Conservation (phyloP, 2,113 vertebrate species). For the Boulengeromyrus knoepffleri region DNA sequence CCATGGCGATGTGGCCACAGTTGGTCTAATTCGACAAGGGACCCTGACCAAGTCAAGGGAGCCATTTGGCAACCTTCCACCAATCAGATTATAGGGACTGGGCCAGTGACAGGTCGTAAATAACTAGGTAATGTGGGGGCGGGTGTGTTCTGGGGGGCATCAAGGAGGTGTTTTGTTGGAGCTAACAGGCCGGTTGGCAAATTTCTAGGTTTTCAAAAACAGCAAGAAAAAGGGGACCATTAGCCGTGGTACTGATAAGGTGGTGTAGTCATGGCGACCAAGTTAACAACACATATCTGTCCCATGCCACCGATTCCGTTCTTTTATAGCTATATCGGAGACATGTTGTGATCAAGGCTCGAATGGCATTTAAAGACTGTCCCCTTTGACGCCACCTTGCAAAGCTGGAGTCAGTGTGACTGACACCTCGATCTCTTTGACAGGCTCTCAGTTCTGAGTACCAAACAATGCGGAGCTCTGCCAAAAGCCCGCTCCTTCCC, state of each 20-base stretch:
- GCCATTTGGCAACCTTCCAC: constrained; percentile 47
- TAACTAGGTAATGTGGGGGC: constrained; percentile 23
- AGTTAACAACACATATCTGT: background rate
- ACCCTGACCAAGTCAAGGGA: constrained; percentile 46
- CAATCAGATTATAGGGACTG: constrained; percentile 60
- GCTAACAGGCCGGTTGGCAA: background rate
- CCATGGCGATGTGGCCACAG: constrained; percentile 54
- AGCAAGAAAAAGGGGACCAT: background rate
- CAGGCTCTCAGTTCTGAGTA: background rate
- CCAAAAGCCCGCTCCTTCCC: background rate
- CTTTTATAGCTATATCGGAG: background rate
- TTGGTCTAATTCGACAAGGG: constrained; percentile 51
- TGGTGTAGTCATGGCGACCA: background rate
- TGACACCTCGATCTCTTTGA: background rate
- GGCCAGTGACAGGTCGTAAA: constrained; percentile 47
- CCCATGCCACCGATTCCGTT: background rate
- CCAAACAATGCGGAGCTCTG: background rate
- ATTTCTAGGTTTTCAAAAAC: background rate
- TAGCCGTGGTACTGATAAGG: background rate
- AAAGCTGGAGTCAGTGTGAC: background rate
- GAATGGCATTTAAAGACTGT: background rate
- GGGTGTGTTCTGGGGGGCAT: constrained; percentile 33
- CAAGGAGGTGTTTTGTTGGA: constrained; percentile 17
- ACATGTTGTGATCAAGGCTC: background rate
- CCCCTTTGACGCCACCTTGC: background rate